Evolutionary conservation across 2,797 vertebrate genomes (phyloP).

Genomic region (Acropternis orthonyx): DNA sequence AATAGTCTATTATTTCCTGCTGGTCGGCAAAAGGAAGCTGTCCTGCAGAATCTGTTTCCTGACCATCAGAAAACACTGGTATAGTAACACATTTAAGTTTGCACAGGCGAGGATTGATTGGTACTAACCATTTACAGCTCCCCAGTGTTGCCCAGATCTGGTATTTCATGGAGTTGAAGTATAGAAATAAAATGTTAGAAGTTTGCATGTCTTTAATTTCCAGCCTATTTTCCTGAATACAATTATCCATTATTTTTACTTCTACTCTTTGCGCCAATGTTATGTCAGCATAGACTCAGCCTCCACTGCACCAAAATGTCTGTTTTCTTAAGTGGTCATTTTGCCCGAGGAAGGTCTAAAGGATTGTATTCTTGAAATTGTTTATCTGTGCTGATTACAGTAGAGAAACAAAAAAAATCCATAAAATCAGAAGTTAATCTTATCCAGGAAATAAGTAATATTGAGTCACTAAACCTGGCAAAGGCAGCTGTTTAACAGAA

Average conservation of each 20-base stretch:
- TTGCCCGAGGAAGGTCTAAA: not conserved
- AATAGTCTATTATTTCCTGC: slow-evolving; percentile 57
- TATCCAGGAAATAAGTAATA: slow-evolving; percentile 38
- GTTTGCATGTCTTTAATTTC: slow-evolving; percentile 11
- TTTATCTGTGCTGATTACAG: slow-evolving; percentile 39
- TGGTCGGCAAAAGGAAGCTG: not conserved
- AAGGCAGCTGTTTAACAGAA: slow-evolving; percentile 25
- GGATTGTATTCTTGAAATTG: not conserved
- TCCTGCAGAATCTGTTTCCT: slow-evolving; percentile 50
- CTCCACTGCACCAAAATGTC: not conserved
- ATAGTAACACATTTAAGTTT: not conserved
- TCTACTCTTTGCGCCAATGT: not conserved
- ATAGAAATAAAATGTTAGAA: slow-evolving; percentile 31
- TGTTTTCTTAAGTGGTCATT: not conserved
- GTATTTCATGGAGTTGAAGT: slow-evolving; percentile 23
- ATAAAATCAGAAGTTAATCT: slow-evolving; percentile 41
- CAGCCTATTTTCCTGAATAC: slow-evolving; percentile 3
- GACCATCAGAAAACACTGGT: not conserved
- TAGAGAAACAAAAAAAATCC: slow-evolving; percentile 26
- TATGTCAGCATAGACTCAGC: not conserved
- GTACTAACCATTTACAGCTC: not conserved
- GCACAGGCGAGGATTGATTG: not conserved
- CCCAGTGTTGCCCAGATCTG: not conserved
- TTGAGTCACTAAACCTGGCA: slow-evolving; percentile 43
- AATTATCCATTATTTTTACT: not conserved